Conservation (phyloP, 1,140 invertebrate species). For the Steinernema khuongi region DNA sequence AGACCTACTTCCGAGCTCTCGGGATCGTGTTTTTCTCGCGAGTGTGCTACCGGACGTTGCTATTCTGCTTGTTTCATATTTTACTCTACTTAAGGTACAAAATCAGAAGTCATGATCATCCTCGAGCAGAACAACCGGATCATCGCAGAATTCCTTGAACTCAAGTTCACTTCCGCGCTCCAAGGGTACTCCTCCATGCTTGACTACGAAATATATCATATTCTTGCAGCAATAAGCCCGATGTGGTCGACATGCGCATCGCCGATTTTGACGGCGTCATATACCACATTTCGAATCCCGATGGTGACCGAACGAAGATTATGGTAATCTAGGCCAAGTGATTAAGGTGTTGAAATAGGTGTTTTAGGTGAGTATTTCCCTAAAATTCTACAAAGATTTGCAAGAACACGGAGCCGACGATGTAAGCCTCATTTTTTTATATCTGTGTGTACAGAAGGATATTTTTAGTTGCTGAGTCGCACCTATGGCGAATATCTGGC, state of each 20-base stretch:
- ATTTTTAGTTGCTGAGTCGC: constrained; percentile 67
- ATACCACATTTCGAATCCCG: constrained; percentile 94
- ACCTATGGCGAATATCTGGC: constrained; percentile 75
- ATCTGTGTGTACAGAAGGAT: neutral
- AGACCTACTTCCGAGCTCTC: no score
- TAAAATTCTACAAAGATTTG: constrained; percentile 97
- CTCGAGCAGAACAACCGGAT: constrained; percentile 97
- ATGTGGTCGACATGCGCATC: constrained; percentile 80
- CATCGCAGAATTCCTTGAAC: constrained; percentile 84
- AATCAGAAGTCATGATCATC: constrained; percentile 80
- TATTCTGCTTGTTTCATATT: neutral
- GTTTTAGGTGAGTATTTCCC: constrained; percentile 85
- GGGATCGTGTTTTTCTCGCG: no score
- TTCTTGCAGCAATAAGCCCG: constrained; percentile 77
- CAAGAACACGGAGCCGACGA: constrained; percentile 96
- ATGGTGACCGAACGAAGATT: constrained; percentile 91
- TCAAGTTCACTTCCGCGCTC: constrained; percentile 89
- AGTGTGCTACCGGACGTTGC: no score
- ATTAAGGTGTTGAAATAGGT: constrained; percentile 22
- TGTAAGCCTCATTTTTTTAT: constrained; percentile 56
- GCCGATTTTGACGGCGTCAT: constrained; percentile 97
- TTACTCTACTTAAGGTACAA: no score
- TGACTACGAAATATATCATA: constrained; percentile 58
- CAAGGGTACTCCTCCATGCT: constrained; percentile 70
- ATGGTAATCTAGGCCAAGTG: constrained; percentile 67